phyloP scores from a whole-genome alignment of 2,113 vertebrate genomes.

The Odobenus rosmarus region DNA sequence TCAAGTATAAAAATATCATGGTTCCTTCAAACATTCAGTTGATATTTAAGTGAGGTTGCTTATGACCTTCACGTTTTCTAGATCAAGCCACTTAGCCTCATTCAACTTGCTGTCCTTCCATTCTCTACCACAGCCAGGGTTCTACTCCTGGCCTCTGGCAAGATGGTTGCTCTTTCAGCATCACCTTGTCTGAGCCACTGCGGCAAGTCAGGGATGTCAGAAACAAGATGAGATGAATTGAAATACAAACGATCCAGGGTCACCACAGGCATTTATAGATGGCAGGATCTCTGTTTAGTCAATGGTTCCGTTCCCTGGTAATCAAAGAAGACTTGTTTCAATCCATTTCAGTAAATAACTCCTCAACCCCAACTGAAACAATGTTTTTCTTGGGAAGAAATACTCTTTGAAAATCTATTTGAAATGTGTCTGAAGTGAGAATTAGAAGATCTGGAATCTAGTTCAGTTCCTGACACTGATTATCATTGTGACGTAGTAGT shows the following conservation, averaged over 20 bases:
- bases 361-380: neutral
- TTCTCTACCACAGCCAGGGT: neutral
- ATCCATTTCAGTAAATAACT: neutral
- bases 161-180: neutral
- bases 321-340: neutral
- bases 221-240: neutral
- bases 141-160: neutral
- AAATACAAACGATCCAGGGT: neutral
- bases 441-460: neutral
- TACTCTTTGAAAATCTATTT: neutral
- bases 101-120: neutral
- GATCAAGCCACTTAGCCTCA: neutral
- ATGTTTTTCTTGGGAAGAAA: neutral
- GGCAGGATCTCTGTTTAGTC: neutral
- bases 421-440: neutral
- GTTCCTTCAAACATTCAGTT: neutral
- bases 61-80: neutral
- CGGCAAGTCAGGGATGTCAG: neutral
- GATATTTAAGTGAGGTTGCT: neutral
- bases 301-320: neutral
- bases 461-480: neutral
- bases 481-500: neutral
- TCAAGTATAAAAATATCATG: neutral
- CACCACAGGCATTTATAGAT: neutral
- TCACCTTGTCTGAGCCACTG: fast-evolving